These are phyloP conservation scores for Zaprionus africanus DNA, from an alignment of 1,140 invertebrate genomes.

Conservation along the genomic window DNA sequence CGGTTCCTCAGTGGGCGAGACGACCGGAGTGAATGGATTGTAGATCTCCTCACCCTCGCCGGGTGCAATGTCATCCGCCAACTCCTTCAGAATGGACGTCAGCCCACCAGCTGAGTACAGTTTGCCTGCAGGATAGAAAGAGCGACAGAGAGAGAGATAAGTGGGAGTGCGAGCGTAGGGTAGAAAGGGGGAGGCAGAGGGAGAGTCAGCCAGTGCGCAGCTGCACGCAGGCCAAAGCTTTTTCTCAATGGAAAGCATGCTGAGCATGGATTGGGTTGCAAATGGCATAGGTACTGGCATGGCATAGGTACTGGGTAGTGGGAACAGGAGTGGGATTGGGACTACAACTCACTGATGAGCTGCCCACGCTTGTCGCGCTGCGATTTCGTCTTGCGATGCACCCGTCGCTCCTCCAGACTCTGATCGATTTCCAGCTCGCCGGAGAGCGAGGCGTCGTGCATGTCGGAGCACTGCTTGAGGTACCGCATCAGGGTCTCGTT, in stretches of 20 bases:
- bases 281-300: background rate
- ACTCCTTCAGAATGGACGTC: constrained; percentile 81
- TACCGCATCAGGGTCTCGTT: constrained; percentile 84
- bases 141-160: background rate
- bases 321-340: constrained; percentile 25
- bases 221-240: constrained; percentile 35
- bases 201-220: constrained; percentile 56
- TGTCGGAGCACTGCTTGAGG: constrained; percentile 83
- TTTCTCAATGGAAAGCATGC: constrained; percentile 42
- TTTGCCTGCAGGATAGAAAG: constrained; percentile 60
- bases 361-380: constrained; percentile 83
- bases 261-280: background rate
- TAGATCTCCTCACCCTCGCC: constrained; percentile 83
- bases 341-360: constrained; percentile 75
- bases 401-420: constrained; percentile 79
- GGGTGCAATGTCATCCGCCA: constrained; percentile 83
- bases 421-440: constrained; percentile 84
- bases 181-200: background rate
- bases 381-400: constrained; percentile 83
- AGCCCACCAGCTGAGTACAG: constrained; percentile 81
- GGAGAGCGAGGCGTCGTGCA: constrained; percentile 83
- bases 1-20: constrained; percentile 83
- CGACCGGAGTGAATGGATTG: constrained; percentile 84
- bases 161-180: background rate
- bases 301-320: background rate